Conservation (phyloP, 2,797 vertebrate genomes). For the Labroides dimidiatus region DNA sequence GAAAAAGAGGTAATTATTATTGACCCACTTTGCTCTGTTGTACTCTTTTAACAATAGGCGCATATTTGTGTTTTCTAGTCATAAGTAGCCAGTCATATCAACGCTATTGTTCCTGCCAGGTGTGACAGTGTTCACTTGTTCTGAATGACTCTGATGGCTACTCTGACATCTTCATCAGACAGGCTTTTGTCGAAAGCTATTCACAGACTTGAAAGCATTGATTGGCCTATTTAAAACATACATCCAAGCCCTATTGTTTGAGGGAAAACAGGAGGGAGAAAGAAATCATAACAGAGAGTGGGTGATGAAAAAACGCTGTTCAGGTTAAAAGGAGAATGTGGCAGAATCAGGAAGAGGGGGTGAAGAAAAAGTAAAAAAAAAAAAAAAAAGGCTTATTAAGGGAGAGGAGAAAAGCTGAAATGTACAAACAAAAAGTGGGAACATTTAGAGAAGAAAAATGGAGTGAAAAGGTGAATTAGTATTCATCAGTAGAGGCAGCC, state of each 20-base stretch:
- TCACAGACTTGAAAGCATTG: constrained; percentile 24
- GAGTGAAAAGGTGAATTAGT: constrained; percentile 43
- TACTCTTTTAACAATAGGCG: background rate
- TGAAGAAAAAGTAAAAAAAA: background rate
- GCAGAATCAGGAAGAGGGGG: background rate
- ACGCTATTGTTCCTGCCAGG: constrained; percentile 11
- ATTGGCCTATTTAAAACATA: constrained; percentile 29
- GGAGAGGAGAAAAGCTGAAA: background rate
- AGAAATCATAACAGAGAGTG: background rate
- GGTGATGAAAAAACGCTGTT: background rate
- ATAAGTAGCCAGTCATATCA: constrained; percentile 5
- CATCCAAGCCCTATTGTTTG: constrained; percentile 2
- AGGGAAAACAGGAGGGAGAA: background rate
- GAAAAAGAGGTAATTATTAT: background rate
- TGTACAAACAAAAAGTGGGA: background rate
- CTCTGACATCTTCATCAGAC: background rate
- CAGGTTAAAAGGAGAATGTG: background rate
- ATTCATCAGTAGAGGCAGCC: constrained; percentile 35
- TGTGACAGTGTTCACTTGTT: constrained; percentile 1
- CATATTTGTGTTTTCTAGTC: background rate
- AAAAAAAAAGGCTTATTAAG: background rate
- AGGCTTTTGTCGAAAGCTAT: constrained; percentile 28
- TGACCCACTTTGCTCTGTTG: background rate
- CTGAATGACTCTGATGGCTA: constrained; percentile 21
- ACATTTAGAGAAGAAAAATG: background rate